A percentile compares a stretch with the other conserved stretches of the same genome.
Evolutionary conservation across 1,140 invertebrate genomes (phyloP).

Genomic region (Brachionus plicatilis): DNA sequence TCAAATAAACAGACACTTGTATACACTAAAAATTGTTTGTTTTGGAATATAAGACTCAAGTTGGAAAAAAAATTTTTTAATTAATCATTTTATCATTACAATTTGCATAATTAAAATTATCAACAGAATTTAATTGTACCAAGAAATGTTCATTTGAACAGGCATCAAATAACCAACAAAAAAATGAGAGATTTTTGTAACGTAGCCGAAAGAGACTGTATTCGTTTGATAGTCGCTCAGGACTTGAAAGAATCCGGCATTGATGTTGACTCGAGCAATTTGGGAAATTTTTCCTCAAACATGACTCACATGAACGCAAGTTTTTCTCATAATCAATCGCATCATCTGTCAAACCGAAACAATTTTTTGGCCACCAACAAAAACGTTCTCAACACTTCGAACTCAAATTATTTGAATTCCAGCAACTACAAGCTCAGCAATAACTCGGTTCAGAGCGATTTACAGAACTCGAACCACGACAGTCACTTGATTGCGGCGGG

Average conservation of each 20-base stretch:
- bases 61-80: neutral
- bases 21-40: neutral
- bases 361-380: neutral
- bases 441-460: neutral
- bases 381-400: constrained; percentile 13
- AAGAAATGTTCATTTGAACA: neutral
- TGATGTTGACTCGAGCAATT: constrained; percentile 26
- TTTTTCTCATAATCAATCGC: constrained; percentile 6
- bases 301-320: constrained; percentile 32
- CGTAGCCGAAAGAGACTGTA: constrained; percentile 38
- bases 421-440: constrained; percentile 18
- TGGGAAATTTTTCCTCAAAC: constrained; percentile 27
- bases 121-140: neutral
- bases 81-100: neutral
- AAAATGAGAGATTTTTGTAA: constrained; percentile 40
- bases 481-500: neutral
- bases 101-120: neutral
- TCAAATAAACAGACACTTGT: neutral
- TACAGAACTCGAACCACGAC: neutral
- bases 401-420: neutral
- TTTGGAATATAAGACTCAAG: neutral
- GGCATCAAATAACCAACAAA: neutral
- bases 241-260: constrained; percentile 38
- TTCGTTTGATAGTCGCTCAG: constrained; percentile 36
- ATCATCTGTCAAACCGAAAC: neutral